These are phyloP conservation scores for Arizona elegans DNA, from an alignment of 2,113 vertebrate genomes.

Conservation along the genomic window DNA sequence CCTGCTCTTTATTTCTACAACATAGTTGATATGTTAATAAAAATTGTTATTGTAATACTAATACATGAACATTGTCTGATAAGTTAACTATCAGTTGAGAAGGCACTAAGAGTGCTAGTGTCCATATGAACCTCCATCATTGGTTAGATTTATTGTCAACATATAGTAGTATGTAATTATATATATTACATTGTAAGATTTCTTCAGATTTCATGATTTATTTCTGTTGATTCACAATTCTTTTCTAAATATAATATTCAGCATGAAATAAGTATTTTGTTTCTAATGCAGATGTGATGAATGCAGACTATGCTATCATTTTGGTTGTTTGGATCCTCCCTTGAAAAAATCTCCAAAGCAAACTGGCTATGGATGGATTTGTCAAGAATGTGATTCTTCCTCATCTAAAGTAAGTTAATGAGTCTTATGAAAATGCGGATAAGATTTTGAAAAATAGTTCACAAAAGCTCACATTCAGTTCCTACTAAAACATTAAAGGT, in stretches of 20 bases:
- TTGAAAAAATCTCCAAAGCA: conserved; percentile 98
- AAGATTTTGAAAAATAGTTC: background rate
- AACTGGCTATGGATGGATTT: conserved; percentile 98
- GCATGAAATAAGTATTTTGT: conserved; percentile 51
- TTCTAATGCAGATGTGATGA: conserved; percentile 88
- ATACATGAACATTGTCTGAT: background rate
- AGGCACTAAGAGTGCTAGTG: background rate
- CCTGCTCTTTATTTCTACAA: background rate
- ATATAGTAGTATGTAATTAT: background rate
- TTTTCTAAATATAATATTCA: conserved; percentile 6
- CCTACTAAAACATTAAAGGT: background rate
- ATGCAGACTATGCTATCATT: conserved; percentile 95
- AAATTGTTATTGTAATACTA: background rate
- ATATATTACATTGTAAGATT: background rate
- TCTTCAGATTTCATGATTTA: background rate
- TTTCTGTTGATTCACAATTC: background rate
- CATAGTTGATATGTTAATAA: background rate
- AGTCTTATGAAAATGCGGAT: conserved; percentile 24
- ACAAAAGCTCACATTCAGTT: background rate
- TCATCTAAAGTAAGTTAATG: conserved; percentile 89
- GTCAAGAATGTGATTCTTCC: conserved; percentile 96
- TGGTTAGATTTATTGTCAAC: background rate
- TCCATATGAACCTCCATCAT: background rate
- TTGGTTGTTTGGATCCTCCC: conserved; percentile 97
- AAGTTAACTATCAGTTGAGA: background rate